A percentile compares a stretch with the other conserved stretches of the same genome.
phyloP scores from a whole-genome alignment of 2,113 vertebrate species.

The Ia io region DNA sequence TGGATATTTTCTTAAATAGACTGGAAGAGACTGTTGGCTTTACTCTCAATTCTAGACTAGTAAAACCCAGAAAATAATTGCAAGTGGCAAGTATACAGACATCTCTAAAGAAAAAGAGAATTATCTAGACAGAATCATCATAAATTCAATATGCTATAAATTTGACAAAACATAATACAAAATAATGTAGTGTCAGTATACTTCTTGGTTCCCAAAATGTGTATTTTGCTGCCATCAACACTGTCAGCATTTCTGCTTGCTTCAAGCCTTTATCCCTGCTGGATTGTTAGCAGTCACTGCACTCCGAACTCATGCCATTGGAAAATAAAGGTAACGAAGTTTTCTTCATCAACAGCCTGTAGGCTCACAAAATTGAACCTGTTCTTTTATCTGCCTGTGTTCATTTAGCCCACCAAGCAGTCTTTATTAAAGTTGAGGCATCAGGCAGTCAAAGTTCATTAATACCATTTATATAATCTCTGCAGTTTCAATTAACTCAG shows the following conservation, averaged over 20 bases:
- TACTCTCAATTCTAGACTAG: slow-evolving; percentile 5
- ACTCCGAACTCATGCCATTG: slow-evolving; percentile 57
- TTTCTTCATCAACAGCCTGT: slow-evolving; percentile 87
- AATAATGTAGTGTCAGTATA: background rate
- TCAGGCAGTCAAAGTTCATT: slow-evolving; percentile 91
- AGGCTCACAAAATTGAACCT: slow-evolving; percentile 89
- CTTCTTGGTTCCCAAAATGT: background rate
- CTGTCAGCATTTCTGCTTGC: background rate
- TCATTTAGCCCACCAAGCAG: slow-evolving; percentile 92
- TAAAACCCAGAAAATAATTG: background rate
- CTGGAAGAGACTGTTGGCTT: background rate
- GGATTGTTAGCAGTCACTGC: slow-evolving; percentile 51
- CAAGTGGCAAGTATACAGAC: background rate
- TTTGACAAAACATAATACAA: background rate
- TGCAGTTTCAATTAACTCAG: slow-evolving; percentile 91
- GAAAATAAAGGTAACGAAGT: slow-evolving; percentile 84
- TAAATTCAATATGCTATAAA: background rate
- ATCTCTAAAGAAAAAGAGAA: slow-evolving; percentile 17
- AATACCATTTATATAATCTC: slow-evolving; percentile 93
- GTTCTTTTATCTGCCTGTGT: slow-evolving; percentile 89
- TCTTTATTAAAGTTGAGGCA: slow-evolving; percentile 90
- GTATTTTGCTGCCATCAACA: background rate
- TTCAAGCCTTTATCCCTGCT: slow-evolving; percentile 13
- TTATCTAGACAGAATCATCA: background rate
- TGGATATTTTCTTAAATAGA: background rate